These are phyloP conservation scores for Grantiella picta DNA, from an alignment of 2,113 vertebrate species.

Conservation along the genomic window DNA sequence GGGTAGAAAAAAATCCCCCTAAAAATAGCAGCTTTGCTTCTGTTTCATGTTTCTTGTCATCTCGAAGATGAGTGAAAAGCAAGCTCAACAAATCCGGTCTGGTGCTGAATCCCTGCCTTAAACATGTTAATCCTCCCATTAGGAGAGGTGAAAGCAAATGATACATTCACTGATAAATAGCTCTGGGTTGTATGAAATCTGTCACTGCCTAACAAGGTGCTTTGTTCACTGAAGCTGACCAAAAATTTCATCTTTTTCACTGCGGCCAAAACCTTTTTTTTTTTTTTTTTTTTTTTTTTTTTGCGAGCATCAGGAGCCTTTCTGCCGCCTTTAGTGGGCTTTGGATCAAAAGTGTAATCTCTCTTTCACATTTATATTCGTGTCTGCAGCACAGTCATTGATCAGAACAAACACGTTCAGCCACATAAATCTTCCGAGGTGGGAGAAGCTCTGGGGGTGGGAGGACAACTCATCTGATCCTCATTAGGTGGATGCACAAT, in stretches of 20 bases:
- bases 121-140: slow-evolving; percentile 21
- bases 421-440: slow-evolving; percentile 2
- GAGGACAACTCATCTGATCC: slow-evolving; percentile 8
- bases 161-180: not conserved
- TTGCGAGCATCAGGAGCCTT: not conserved
- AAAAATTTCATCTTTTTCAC: not conserved
- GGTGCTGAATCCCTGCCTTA: not conserved
- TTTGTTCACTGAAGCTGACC: slow-evolving; percentile 2
- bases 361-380: not conserved
- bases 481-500: slow-evolving; percentile 15
- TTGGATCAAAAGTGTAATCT: not conserved
- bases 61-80: not conserved
- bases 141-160: not conserved
- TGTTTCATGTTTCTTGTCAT: not conserved
- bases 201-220: not conserved
- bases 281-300: not conserved
- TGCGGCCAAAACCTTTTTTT: not conserved
- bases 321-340: not conserved
- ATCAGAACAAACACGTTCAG: slow-evolving; percentile 4
- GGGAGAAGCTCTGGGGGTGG: slow-evolving; percentile 20
- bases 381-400: not conserved
- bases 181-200: not conserved
- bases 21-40: not conserved
- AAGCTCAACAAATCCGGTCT: not conserved
- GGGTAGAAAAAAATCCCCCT: not conserved